phyloP scores from a whole-genome alignment of 2,888 invertebrate species.

The Nemoura dubitans region DNA sequence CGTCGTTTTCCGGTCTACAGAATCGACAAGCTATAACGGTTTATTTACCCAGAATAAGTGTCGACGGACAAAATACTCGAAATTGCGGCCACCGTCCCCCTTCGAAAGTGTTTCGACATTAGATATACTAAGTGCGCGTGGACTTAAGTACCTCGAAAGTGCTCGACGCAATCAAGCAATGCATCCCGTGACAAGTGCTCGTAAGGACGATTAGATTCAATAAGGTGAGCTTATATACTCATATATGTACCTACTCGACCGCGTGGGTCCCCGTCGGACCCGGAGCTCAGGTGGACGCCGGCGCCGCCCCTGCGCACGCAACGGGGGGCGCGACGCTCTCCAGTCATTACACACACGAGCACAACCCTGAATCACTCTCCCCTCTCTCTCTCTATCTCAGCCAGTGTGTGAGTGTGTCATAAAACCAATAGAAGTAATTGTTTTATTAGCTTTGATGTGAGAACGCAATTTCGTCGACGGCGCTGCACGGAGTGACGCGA shows the following conservation, averaged over 20 bases:
- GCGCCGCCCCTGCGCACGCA: neutral
- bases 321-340: neutral
- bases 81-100: neutral
- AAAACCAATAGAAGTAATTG: neutral
- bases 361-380: neutral
- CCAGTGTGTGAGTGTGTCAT: too few species aligned
- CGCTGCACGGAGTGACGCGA: too few species aligned
- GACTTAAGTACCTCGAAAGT: neutral
- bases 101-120: neutral
- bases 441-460: slow-evolving; percentile 3
- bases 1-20: neutral
- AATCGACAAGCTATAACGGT: neutral
- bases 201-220: neutral
- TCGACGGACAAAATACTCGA: neutral
- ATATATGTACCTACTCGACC: neutral
- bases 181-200: neutral
- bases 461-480: neutral
- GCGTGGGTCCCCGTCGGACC: neutral
- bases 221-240: neutral
- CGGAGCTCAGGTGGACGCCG: neutral
- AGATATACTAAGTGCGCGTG: too few species aligned
- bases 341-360: too few species aligned
- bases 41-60: neutral
- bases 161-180: neutral
- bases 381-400: too few species aligned